These are phyloP conservation scores for Mycetomoellerius zeteki DNA, from an alignment of 1,140 invertebrate genomes.

Conservation along the genomic window DNA sequence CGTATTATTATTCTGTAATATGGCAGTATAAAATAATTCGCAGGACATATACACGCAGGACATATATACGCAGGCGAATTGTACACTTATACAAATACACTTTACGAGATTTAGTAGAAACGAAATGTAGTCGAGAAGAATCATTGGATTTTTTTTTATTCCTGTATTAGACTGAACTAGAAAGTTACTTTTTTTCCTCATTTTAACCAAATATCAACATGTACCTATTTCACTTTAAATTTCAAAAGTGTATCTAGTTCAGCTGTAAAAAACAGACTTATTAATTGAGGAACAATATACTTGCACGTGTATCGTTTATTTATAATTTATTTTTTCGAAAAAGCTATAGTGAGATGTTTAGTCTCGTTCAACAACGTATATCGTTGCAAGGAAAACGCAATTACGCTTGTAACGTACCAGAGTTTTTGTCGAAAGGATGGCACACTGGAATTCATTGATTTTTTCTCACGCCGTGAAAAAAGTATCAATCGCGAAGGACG, in stretches of 20 bases:
- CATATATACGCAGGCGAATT: no score
- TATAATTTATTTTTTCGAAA: background rate
- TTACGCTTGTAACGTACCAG: constrained; percentile 30
- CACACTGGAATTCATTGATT: constrained; percentile 49
- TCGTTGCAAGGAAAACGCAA: constrained; percentile 29
- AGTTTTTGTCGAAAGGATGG: constrained; percentile 36
- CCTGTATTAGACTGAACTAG: no score
- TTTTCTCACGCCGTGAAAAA: constrained; percentile 19
- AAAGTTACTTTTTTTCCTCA: no score
- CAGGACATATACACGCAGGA: no score
- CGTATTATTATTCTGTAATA: background rate
- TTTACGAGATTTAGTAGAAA: background rate
- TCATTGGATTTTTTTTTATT: no score
- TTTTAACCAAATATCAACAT: no score
- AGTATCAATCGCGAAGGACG: constrained; percentile 12
- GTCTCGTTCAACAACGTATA: background rate
- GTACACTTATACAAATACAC: background rate
- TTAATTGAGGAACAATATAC: background rate
- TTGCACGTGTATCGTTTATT: background rate
- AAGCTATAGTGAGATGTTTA: background rate
- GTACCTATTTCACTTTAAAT: no score
- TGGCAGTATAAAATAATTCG: background rate
- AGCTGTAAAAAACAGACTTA: no score
- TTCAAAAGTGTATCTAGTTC: no score
- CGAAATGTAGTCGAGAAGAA: background rate